These are phyloP conservation scores for Saccostrea glomerata DNA, from an alignment of 1,140 invertebrate species.

Conservation along the genomic window DNA sequence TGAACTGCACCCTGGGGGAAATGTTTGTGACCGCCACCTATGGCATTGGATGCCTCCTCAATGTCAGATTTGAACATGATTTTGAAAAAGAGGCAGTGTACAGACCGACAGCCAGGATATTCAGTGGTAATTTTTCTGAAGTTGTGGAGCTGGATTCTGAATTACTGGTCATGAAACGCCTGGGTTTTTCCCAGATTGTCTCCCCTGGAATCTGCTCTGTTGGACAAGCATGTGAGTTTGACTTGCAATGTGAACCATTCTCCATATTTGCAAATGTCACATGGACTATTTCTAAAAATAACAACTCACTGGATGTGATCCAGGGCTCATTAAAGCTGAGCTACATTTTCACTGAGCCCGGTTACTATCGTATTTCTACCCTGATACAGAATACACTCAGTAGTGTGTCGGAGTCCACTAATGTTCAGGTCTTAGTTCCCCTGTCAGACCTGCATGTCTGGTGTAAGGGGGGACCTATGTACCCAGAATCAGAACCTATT, in stretches of 20 bases:
- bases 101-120: slow-evolving; percentile 24
- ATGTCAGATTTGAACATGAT: slow-evolving; percentile 50
- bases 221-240: slow-evolving; percentile 29
- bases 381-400: slow-evolving; percentile 34
- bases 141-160: neutral
- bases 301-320: neutral
- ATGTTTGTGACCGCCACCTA: slow-evolving; percentile 47
- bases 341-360: slow-evolving; percentile 39
- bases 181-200: slow-evolving; percentile 29
- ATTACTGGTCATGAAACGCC: slow-evolving; percentile 41
- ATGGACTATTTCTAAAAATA: slow-evolving; percentile 38
- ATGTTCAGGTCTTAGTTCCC: slow-evolving; percentile 36
- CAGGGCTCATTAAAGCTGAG: neutral
- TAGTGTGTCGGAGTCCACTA: slow-evolving; percentile 3
- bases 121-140: neutral
- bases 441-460: neutral
- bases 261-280: slow-evolving; percentile 33
- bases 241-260: slow-evolving; percentile 25
- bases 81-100: slow-evolving; percentile 40
- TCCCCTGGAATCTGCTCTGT: neutral
- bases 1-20: slow-evolving; percentile 33
- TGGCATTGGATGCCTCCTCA: slow-evolving; percentile 39
- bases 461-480: slow-evolving; percentile 1
- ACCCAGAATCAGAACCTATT: neutral
- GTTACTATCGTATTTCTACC: slow-evolving; percentile 27